Base-by-base conservation (phyloP, 2,888 invertebrate species). In the Matsumyia berberina region DNA sequence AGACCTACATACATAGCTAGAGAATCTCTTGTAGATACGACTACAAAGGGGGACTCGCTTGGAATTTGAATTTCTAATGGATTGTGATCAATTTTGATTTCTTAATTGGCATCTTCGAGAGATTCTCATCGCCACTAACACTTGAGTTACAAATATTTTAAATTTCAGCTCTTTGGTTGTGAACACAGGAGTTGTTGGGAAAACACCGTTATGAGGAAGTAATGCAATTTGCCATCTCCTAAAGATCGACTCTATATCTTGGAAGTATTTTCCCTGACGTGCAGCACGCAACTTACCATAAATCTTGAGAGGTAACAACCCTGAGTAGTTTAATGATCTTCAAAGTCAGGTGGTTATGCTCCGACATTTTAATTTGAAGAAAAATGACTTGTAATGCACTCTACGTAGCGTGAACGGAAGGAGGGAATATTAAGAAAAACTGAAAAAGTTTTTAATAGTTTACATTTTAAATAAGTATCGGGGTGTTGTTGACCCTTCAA, bases 61-160 rank as follows among this genome's bases (percentile, higher is more conserved):
- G 55, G 42, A 44, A 67, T 58, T 74, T 53, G 66, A 35, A 72
- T 57, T 58, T 39, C 58, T n/a, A 62, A 17, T 44, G 6, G 24
- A 51, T 44, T 42, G 58, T n/a, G 19, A 24, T 62, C 46, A 37
- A 8, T 19, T 19, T 46, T 19, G 42, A 15, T 46, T 24, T 24
- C 24, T 24, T 24, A 24, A 24, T 44, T 57, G 55, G 42, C 44
- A 67, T 58, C 51, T 39, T 57, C 15, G 44, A 17, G 31, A 2
- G 24, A 51, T 44, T 42, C 51, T 15, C 31, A 24, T 62, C 46
- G 11, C 46, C 11, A 44, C 17, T 17, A 44, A 17, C 46, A 46
- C 44, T 17, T 17, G 9, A 17, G 9, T 17, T 24, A 24, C n/a
- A n/a, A n/a, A n/a, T n/a, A n/a, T n/a, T n/a, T n/a, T n/a, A n/a